phyloP scores from a whole-genome alignment of 2,113 vertebrate genomes.

The Sceloporus tristichus region DNA sequence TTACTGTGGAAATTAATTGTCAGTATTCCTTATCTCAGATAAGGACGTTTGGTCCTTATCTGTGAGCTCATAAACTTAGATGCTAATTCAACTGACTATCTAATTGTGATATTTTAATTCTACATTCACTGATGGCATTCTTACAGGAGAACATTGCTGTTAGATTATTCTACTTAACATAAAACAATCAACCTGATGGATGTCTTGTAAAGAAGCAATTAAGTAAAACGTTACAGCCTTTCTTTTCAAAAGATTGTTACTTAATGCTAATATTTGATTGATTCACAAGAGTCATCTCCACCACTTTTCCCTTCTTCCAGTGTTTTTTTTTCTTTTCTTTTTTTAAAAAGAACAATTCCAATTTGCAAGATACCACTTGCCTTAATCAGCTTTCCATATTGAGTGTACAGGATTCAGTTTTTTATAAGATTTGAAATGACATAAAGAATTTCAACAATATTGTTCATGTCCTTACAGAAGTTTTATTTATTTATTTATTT shows the following conservation, averaged over 20 bases:
- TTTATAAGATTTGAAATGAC: too few relatives aligned
- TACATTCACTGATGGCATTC: not conserved
- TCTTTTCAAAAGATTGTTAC: not conserved
- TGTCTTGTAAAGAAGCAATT: not conserved
- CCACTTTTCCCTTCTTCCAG: not conserved
- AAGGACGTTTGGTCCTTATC: not conserved
- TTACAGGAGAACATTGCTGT: not conserved
- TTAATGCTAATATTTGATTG: not conserved
- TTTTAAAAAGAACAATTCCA: not conserved
- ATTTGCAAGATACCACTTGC: constrained; percentile 13
- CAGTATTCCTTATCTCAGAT: not conserved
- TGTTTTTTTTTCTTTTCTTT: not conserved
- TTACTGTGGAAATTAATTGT: not conserved
- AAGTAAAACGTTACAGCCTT: not conserved
- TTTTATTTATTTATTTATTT: not conserved
- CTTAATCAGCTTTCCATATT: not conserved
- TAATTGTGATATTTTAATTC: constrained; percentile 15
- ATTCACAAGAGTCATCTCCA: not conserved
- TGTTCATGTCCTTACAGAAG: not conserved
- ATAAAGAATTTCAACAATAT: too few relatives aligned
- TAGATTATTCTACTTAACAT: not conserved
- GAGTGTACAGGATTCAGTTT: too few relatives aligned
- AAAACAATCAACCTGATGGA: not conserved
- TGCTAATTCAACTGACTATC: not conserved
- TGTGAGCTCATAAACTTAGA: not conserved